phyloP scores from a whole-genome alignment of 2,113 vertebrate genomes.

The Xenopus borealis region DNA sequence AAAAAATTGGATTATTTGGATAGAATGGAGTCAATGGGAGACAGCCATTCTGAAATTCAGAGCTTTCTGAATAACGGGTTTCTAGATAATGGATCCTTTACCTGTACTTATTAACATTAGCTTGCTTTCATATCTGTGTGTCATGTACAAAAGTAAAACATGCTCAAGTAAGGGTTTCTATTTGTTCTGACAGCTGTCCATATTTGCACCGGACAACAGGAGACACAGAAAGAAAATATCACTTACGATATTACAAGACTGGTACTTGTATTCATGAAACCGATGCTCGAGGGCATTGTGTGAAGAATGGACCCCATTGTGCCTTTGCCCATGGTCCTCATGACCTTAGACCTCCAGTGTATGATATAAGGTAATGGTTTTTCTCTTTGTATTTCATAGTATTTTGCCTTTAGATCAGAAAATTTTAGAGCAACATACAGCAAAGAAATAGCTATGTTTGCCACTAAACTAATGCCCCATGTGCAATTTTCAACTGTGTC shows the following conservation, averaged over 20 bases:
- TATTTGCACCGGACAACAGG: constrained; percentile 90
- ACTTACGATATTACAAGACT: constrained; percentile 93
- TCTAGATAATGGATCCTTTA: too few species aligned
- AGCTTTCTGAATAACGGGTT: too few species aligned
- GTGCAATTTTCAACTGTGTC: too few species aligned
- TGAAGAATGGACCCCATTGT: constrained; percentile 89
- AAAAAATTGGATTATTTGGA: too few species aligned
- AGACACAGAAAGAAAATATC: constrained; percentile 92
- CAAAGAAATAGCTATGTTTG: too few species aligned
- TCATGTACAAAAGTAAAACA: neutral
- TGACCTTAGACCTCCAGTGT: constrained; percentile 87
- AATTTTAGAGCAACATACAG: too few species aligned
- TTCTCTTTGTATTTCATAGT: too few species aligned
- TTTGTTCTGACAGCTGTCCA: constrained; percentile 71
- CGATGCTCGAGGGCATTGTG: constrained; percentile 85
- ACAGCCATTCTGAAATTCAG: too few species aligned
- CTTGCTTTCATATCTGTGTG: neutral
- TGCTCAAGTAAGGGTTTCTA: neutral
- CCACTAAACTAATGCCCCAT: too few species aligned
- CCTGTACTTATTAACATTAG: neutral
- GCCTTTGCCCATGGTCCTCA: constrained; percentile 89
- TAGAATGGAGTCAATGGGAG: too few species aligned
- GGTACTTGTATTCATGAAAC: constrained; percentile 91
- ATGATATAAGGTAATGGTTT: constrained; percentile 78
- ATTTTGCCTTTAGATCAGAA: too few species aligned